Conservation (phyloP, 2,797 vertebrate genomes). For the Helarctos malayanus region DNA sequence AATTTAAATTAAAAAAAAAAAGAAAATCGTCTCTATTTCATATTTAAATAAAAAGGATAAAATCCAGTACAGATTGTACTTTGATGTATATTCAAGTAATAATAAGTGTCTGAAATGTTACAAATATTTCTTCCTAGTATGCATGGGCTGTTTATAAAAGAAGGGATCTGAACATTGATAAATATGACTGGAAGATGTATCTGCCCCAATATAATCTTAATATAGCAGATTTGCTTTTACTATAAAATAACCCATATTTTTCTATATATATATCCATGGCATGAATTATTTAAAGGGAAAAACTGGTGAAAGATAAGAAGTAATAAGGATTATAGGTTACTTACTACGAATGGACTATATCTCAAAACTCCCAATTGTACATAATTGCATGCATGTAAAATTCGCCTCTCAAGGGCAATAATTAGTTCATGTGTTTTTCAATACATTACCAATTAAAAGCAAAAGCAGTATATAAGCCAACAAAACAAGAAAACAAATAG, state of each 20-base stretch:
- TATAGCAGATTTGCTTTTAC: background rate
- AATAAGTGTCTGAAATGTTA: conserved; percentile 75
- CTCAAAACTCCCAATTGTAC: background rate
- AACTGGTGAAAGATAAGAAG: background rate
- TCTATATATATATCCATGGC: background rate
- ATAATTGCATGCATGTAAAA: background rate
- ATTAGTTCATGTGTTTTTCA: conserved; percentile 37
- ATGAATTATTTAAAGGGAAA: conserved; percentile 25
- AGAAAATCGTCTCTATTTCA: conserved; percentile 78
- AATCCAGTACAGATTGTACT: conserved; percentile 79
- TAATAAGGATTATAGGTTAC: background rate
- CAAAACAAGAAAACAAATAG: background rate
- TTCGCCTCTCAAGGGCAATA: conserved; percentile 19
- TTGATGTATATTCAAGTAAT: conserved; percentile 79
- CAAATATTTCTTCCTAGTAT: conserved; percentile 66
- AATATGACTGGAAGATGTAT: background rate
- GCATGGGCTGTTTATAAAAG: background rate
- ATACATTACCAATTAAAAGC: background rate
- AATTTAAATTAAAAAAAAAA: background rate
- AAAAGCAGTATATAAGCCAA: background rate
- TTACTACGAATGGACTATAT: background rate
- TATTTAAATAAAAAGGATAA: conserved; percentile 86
- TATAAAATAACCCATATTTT: background rate
- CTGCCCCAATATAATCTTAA: background rate
- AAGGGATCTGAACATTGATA: background rate